phyloP scores from a whole-genome alignment of 1,140 invertebrate genomes.

The Brachionus asplanchnoidis region DNA sequence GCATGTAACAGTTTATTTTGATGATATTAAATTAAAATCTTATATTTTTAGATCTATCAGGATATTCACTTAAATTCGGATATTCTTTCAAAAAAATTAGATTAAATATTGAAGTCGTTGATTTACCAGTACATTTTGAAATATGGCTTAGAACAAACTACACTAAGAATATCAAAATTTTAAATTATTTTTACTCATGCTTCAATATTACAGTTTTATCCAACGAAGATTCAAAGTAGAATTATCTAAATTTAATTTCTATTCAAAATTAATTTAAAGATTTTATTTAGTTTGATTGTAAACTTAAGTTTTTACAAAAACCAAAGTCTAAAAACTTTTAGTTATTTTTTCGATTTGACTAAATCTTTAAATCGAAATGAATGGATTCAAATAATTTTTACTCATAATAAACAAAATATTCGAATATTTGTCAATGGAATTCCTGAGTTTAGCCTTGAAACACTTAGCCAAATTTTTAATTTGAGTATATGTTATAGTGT shows the following conservation, averaged over 20 bases:
- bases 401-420: neutral
- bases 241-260: neutral
- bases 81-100: conserved; percentile 30
- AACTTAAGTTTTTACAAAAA: neutral
- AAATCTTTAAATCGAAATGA: neutral
- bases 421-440: neutral
- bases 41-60: neutral
- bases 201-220: conserved; percentile 24
- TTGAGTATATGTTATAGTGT: neutral
- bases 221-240: neutral
- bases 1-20: too few species aligned
- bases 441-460: neutral
- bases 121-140: neutral
- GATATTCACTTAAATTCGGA: neutral
- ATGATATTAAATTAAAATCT: too few species aligned
- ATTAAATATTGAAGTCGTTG: neutral
- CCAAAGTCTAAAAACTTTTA: neutral
- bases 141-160: conserved; percentile 33
- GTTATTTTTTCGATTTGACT: neutral
- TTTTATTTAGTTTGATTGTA: neutral
- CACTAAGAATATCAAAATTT: conserved; percentile 3
- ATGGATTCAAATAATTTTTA: conserved; percentile 1
- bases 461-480: neutral
- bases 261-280: neutral
- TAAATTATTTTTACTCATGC: neutral